phyloP scores from a whole-genome alignment of 2,888 invertebrate species.

The Parnassius orleans region DNA sequence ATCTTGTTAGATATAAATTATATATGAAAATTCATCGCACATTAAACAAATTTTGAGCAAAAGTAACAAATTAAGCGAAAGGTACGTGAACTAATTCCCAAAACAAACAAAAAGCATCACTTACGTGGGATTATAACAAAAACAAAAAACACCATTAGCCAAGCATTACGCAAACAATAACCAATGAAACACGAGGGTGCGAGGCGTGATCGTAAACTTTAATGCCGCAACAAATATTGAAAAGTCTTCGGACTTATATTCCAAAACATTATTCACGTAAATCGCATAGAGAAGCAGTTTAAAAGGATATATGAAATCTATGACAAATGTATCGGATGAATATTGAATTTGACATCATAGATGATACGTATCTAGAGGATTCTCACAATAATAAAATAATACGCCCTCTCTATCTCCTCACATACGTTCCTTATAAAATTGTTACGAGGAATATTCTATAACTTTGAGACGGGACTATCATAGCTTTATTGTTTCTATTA shows the following conservation, averaged over 20 bases:
- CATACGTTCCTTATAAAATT: slow-evolving; percentile 28
- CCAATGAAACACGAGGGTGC: slow-evolving; percentile 48
- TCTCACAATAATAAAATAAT: slow-evolving; percentile 67
- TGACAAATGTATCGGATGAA: slow-evolving; percentile 65
- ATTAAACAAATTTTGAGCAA: not conserved
- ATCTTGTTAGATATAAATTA: no score
- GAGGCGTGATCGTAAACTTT: slow-evolving; percentile 51
- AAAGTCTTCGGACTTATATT: slow-evolving; percentile 54
- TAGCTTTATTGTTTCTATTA: slow-evolving; percentile 25
- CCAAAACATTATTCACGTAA: slow-evolving; percentile 56
- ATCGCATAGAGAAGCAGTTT: slow-evolving; percentile 47
- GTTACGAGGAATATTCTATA: slow-evolving; percentile 20
- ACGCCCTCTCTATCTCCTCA: slow-evolving; percentile 41
- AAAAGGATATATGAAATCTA: slow-evolving; percentile 65
- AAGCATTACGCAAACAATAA: slow-evolving; percentile 28
- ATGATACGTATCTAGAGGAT: slow-evolving; percentile 59
- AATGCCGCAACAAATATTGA: slow-evolving; percentile 55
- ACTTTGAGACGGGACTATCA: slow-evolving; percentile 17
- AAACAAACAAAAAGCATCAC: slow-evolving; percentile 15
- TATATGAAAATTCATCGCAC: no score
- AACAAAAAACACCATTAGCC: slow-evolving; percentile 23
- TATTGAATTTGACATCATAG: slow-evolving; percentile 72
- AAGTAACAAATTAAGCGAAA: not conserved
- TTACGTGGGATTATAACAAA: slow-evolving; percentile 24
- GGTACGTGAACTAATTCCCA: not conserved